Conservation (phyloP, 2,113 vertebrate genomes). For the Pithys albifrons region DNA sequence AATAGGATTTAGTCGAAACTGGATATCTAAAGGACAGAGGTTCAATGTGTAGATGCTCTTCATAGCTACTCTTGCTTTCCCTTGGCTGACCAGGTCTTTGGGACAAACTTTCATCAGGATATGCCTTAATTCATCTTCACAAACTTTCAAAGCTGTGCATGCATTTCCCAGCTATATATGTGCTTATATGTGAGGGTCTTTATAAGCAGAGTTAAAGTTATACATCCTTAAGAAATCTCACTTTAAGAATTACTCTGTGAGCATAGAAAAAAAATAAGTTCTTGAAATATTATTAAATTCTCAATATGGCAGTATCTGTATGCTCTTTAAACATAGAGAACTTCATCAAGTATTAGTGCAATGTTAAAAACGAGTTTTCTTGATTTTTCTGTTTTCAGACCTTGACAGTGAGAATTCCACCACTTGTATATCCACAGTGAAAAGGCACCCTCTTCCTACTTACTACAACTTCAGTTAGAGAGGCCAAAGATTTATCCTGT, state of each 20-base stretch:
- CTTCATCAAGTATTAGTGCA: background rate
- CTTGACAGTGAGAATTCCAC: background rate
- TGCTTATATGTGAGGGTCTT: background rate
- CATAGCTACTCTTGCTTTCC: background rate
- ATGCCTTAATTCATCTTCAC: background rate
- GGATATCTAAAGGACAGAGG: background rate
- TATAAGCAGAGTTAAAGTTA: background rate
- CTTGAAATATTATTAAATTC: background rate
- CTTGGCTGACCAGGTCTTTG: background rate
- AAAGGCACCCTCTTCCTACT: background rate
- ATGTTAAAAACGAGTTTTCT: background rate
- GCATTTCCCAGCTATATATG: background rate
- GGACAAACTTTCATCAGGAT: background rate
- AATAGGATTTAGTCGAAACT: background rate
- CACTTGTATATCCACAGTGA: background rate
- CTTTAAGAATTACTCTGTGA: background rate
- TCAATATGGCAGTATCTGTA: background rate
- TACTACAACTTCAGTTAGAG: background rate
- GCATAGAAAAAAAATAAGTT: background rate
- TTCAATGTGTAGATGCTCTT: background rate
- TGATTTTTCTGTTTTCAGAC: background rate
- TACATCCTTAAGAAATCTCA: background rate
- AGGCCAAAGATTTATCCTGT: background rate
- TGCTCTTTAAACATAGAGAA: background rate
- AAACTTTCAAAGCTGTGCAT: background rate